Evolutionary conservation across 2,888 invertebrate species (phyloP).

Genomic region (Silvanus unidentatus): DNA sequence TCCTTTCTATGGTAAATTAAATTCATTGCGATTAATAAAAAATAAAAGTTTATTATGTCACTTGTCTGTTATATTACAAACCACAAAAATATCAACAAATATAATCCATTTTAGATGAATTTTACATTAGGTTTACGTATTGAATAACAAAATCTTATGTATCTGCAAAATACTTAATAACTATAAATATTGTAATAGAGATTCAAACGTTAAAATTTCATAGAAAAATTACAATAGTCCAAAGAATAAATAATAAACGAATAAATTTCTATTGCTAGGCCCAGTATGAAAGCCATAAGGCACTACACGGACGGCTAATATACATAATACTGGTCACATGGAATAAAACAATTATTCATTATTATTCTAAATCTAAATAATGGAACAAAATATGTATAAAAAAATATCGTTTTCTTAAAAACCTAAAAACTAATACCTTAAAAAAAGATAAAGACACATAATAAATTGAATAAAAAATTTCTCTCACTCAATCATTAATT

Average conservation of each 20-base stretch:
- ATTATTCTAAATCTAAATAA: no score
- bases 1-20: background rate
- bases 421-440: no score
- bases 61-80: constrained; percentile 27
- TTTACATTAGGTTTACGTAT: no score
- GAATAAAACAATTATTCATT: constrained; percentile 9
- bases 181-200: no score
- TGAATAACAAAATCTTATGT: no score
- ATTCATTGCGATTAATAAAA: constrained; percentile 15
- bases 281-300: constrained; percentile 21
- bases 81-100: constrained; percentile 23
- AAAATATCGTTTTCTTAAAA: no score
- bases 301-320: constrained; percentile 26
- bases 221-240: constrained; percentile 14
- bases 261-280: constrained; percentile 1
- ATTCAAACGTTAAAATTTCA: background rate
- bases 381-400: no score
- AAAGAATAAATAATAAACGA: constrained; percentile 3
- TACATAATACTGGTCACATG: constrained; percentile 24
- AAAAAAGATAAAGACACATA: no score
- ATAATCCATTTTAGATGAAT: constrained; percentile 1
- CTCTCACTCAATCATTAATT: no score
- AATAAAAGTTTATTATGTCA: constrained; percentile 32
- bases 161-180: no score
- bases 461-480: no score